Percentiles rank a stretch among this genome's conserved stretches.
Conservation (phyloP, 2,113 vertebrate genomes). For the Tichodroma muraria region DNA sequence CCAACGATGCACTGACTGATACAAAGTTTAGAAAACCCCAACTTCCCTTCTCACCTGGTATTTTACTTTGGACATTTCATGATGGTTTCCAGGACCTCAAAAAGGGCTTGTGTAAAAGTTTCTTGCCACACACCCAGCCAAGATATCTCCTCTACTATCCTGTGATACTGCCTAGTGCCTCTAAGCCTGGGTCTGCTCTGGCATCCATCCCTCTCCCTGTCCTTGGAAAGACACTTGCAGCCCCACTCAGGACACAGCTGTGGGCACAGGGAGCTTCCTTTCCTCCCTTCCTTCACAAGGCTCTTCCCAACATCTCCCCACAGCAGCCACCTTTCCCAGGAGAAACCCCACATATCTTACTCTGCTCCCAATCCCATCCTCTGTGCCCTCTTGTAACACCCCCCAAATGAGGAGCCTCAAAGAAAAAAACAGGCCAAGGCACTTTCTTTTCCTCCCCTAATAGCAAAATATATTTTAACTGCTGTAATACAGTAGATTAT, state of each 20-base stretch:
- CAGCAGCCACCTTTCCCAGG: background rate
- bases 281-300: background rate
- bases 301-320: background rate
- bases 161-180: rapidly evolving
- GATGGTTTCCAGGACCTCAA: background rate
- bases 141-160: background rate
- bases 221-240: background rate
- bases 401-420: background rate
- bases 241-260: background rate
- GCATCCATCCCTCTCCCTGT: background rate
- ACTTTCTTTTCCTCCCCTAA: background rate
- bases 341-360: background rate
- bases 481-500: slow-evolving; percentile 36
- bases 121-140: background rate
- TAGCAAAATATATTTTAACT: slow-evolving; percentile 64
- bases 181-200: background rate
- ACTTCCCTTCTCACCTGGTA: rapidly evolving
- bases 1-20: rapidly evolving
- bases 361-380: background rate
- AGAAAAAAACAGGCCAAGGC: background rate
- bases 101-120: background rate
- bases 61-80: background rate
- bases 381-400: background rate
- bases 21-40: background rate
- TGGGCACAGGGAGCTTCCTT: background rate